These are phyloP conservation scores for Corydoras maculifer DNA, from an alignment of 2,113 vertebrate species.

Conservation along the genomic window DNA sequence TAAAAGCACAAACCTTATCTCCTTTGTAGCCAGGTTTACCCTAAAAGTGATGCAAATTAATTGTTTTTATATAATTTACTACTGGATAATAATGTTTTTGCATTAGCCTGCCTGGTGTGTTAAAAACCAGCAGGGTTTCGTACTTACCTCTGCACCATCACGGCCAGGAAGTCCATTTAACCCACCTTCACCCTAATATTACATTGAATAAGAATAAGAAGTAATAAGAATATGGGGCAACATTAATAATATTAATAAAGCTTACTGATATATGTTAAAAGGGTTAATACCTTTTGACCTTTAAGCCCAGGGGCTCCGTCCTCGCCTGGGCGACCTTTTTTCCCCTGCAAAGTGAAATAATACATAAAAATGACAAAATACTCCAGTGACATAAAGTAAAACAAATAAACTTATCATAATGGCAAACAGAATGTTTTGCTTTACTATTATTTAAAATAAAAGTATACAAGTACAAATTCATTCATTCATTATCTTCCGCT, in stretches of 20 bases:
- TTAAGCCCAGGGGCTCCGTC: slow-evolving; percentile 72
- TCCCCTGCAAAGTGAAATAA: slow-evolving; percentile 65
- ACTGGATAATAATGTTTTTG: not conserved
- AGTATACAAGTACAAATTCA: too few species aligned
- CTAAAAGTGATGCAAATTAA: slow-evolving; percentile 39
- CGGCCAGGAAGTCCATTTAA: slow-evolving; percentile 72
- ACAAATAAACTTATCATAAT: too few species aligned
- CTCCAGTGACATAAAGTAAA: too few species aligned
- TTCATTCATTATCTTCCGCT: too few species aligned
- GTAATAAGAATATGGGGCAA: too few species aligned
- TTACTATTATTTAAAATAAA: too few species aligned
- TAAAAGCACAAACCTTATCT: slow-evolving; percentile 69
- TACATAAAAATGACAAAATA: too few species aligned
- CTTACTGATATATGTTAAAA: not conserved
- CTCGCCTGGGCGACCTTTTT: slow-evolving; percentile 79
- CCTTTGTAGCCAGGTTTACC: slow-evolving; percentile 85
- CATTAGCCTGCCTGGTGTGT: not conserved
- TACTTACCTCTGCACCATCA: slow-evolving; percentile 76
- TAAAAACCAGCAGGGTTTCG: not conserved
- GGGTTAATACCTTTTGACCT: slow-evolving; percentile 75
- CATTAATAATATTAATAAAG: too few species aligned
- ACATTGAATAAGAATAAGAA: slow-evolving; percentile 5
- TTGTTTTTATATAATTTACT: not conserved
- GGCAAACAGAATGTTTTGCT: too few species aligned
- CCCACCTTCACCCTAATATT: slow-evolving; percentile 59